Conservation (phyloP, 2,888 invertebrate genomes). For the Perdita meconis region DNA sequence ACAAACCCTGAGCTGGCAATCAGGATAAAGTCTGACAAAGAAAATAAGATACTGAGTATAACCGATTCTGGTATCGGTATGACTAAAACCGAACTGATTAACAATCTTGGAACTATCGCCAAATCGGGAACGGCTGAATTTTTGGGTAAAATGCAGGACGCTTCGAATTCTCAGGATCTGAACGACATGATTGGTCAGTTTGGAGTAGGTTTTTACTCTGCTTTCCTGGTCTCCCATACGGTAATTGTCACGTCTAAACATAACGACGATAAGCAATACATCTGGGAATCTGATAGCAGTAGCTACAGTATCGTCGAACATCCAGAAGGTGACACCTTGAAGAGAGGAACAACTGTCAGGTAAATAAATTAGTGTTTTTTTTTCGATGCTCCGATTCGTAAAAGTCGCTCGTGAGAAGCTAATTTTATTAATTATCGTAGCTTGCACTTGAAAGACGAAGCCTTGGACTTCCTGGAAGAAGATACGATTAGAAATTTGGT, state of each 20-base stretch:
- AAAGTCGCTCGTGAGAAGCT: conserved; percentile 1
- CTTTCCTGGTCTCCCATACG: conserved; percentile 97
- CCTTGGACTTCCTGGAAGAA: conserved; percentile 96
- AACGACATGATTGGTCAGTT: conserved; percentile 99
- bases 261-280: conserved; percentile 96
- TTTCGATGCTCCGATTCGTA: conserved; percentile 12
- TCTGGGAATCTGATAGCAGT: conserved; percentile 98
- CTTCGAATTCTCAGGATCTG: conserved; percentile 88
- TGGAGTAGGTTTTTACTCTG: conserved; percentile 99
- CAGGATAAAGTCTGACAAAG: conserved; percentile 93
- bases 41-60: conserved; percentile 95
- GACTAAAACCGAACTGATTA: conserved; percentile 96
- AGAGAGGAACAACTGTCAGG: conserved; percentile 95
- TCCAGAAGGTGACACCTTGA: conserved; percentile 96
- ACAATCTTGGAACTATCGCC: conserved; percentile 99
- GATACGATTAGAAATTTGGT: conserved; percentile 95
- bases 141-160: conserved; percentile 94
- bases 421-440: conserved; percentile 81
- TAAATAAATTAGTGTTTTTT: conserved; percentile 74
- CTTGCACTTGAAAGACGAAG: conserved; percentile 98
- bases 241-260: conserved; percentile 98
- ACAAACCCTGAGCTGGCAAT: conserved; percentile 93
- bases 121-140: conserved; percentile 99
- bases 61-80: conserved; percentile 99
- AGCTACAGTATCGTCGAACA: conserved; percentile 96